These are phyloP conservation scores for Proales similis DNA, from an alignment of 1,140 invertebrate genomes.

Conservation along the genomic window DNA sequence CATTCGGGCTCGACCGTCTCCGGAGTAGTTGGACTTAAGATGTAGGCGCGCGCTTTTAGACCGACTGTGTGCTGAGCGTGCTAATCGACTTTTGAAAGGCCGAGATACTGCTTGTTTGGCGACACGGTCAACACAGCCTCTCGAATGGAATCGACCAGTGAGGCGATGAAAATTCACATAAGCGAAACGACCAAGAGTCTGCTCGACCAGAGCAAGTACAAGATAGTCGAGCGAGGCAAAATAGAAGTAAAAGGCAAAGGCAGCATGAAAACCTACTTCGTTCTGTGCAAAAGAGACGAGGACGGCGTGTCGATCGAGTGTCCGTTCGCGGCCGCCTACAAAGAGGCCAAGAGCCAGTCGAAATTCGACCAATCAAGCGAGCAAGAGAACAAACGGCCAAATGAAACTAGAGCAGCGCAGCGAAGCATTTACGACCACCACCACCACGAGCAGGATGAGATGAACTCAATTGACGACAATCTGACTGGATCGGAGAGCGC, in stretches of 20 bases:
- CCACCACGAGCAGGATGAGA: too few relatives aligned
- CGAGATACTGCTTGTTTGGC: slow-evolving; percentile 83
- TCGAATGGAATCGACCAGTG: slow-evolving; percentile 29
- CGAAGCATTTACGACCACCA: too few relatives aligned
- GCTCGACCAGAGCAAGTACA: slow-evolving; percentile 64
- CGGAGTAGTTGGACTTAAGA: slow-evolving; percentile 38
- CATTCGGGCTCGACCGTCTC: slow-evolving; percentile 33
- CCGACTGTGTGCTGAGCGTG: slow-evolving; percentile 20
- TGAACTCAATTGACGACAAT: too few relatives aligned
- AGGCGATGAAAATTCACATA: slow-evolving; percentile 82
- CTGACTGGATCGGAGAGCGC: too few relatives aligned
- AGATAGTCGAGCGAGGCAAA: slow-evolving; percentile 64
- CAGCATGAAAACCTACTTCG: slow-evolving; percentile 79
- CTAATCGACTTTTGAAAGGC: slow-evolving; percentile 61
- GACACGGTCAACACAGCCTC: slow-evolving; percentile 74
- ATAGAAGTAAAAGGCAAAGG: slow-evolving; percentile 59
- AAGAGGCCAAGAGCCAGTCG: slow-evolving; percentile 7
- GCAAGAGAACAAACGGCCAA: too few relatives aligned
- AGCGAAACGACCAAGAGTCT: slow-evolving; percentile 74
- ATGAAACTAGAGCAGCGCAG: too few relatives aligned
- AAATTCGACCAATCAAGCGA: too few relatives aligned
- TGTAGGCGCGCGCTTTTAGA: slow-evolving; percentile 1
- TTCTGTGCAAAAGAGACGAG: slow-evolving; percentile 5
- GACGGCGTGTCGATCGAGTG: slow-evolving; percentile 18
- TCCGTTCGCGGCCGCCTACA: slow-evolving; percentile 17